phyloP scores from a whole-genome alignment of 2,888 invertebrate species.

The Nephrotoma guestfalica region DNA sequence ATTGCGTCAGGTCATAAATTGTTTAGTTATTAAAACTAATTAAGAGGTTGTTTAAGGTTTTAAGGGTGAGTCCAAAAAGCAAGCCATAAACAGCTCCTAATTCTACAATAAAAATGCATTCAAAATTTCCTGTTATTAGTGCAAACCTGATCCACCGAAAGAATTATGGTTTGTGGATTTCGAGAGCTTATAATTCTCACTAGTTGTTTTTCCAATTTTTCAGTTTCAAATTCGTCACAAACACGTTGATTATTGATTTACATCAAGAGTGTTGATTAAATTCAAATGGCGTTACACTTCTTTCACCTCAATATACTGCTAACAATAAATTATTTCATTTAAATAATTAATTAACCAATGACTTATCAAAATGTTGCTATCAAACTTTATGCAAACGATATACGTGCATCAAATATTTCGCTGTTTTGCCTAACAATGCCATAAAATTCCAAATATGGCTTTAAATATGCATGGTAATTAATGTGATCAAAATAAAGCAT shows the following conservation, averaged over 20 bases:
- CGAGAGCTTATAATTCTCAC: no score
- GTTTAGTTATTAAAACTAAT: no score
- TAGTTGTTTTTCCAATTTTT: no score
- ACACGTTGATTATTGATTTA: not conserved
- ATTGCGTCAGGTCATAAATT: no score
- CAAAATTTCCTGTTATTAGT: no score
- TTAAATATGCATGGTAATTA: not conserved
- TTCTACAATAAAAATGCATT: no score
- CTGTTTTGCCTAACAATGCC: not conserved
- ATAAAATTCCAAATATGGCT: not conserved
- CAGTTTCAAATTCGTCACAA: no score
- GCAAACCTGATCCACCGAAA: no score
- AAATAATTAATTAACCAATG: not conserved
- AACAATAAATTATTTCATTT: not conserved
- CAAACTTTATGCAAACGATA: not conserved
- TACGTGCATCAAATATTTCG: not conserved
- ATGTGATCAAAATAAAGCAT: not conserved
- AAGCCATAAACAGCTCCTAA: no score
- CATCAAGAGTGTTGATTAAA: not conserved
- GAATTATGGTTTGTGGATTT: no score
- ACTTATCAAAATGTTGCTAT: not conserved
- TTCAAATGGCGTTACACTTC: not conserved
- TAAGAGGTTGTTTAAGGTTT: no score
- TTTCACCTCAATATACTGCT: not conserved
- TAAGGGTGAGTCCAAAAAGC: no score